phyloP scores from a whole-genome alignment of 2,797 vertebrate genomes.

The Anomalospiza imberbis region DNA sequence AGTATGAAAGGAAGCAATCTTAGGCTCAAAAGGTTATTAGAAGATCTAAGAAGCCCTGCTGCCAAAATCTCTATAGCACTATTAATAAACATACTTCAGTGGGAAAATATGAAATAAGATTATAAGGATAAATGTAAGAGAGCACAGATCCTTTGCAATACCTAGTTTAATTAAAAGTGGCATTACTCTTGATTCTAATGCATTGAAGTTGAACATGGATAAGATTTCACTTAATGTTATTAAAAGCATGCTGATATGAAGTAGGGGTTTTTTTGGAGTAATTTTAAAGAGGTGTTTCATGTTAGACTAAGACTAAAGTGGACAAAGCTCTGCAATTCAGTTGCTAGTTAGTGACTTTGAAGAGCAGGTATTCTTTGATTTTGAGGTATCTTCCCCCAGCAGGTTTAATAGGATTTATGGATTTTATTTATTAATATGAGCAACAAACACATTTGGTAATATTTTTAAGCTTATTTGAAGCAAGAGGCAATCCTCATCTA shows the following conservation, averaged over 20 bases:
- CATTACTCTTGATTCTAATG: background rate
- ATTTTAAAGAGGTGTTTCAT: background rate
- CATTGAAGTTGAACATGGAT: background rate
- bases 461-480: slow-evolving; percentile 3
- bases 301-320: background rate
- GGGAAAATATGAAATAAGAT: slow-evolving; percentile 31
- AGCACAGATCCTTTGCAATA: background rate
- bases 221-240: slow-evolving; percentile 21
- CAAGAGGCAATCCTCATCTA: background rate
- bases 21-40: slow-evolving; percentile 36
- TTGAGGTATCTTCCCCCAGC: background rate
- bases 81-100: slow-evolving; percentile 19
- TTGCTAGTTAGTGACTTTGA: background rate
- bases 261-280: background rate
- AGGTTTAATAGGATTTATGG: background rate
- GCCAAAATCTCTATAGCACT: background rate
- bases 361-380: background rate
- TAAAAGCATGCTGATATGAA: slow-evolving; percentile 7
- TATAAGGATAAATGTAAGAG: background rate
- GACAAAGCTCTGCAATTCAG: background rate
- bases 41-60: slow-evolving; percentile 17
- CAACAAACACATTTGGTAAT: background rate
- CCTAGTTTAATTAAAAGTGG: slow-evolving; percentile 39
- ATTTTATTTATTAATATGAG: background rate
- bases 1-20: slow-evolving; percentile 38